Evolutionary conservation across 2,888 invertebrate genomes (phyloP), one percentile per base, ranked within the genome.

Genomic region (Cabera pusaria): DNA sequence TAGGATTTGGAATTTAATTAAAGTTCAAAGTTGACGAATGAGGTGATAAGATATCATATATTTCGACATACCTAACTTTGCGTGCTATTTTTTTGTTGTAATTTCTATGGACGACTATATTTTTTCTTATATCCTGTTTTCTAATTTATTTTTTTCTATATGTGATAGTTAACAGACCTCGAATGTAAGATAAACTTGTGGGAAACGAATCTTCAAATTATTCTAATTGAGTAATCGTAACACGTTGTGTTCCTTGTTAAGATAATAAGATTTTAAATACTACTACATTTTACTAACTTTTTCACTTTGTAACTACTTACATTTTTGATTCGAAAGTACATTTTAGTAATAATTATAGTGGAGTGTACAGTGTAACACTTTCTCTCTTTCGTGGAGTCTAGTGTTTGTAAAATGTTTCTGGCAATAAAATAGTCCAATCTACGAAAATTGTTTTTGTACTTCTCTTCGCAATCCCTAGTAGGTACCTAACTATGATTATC

Each of bases 361-460:
- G 81, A 58, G 70, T 83, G 85, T 87, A 86, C 82, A 85, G 82
- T 71, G 80, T 71, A 66, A 76, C 82, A 80, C 75, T 67, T 63
- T 72, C 70, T 72, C 71, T 65, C 59, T 57, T 58, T 51, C 49
- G 64, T 72, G 74, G 72, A 78, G 78, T 51, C 76, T 62, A 73
- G 82, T 85, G 83, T 85, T 83, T 82, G 77, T 84, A 74, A 85
- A 84, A 86, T 79, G 72, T 85, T 87, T 86, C 86, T 81, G 84
- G 88, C 85, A 88, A 88, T 88, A 88, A 87, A 86, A 87, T 83
- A 88, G 87, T 88, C 79, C 82, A 84, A 86, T 72, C 68, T 42
- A 59, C 66, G 52, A 34, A 45, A 35, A 43, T 54, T 56, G 59
- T 59, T 62, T 67, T 67, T 51, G 56, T 61, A 54, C 6, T 22